A percentile compares a stretch with the other conserved stretches of the same genome.
phyloP scores from a whole-genome alignment of 2,888 invertebrate species.

The Torymus tubicola region DNA sequence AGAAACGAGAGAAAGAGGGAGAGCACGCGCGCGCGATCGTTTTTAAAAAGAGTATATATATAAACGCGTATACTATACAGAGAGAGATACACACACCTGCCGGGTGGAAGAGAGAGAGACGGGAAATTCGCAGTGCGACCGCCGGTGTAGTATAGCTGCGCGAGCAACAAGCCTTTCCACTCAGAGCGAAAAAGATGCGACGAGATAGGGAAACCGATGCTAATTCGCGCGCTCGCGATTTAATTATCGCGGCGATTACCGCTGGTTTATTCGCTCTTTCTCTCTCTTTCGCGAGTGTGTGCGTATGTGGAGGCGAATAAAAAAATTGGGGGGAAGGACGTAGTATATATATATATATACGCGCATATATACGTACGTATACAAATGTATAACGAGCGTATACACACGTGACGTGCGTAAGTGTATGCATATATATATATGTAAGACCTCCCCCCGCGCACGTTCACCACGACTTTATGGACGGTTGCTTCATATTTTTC shows the following conservation, averaged over 20 bases:
- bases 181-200: conserved; percentile 44
- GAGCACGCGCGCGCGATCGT: neutral
- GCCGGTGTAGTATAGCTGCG: neutral
- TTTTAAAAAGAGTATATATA: neutral
- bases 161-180: conserved; percentile 58
- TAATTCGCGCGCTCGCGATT: conserved; percentile 52
- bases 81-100: conserved; percentile 4
- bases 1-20: neutral
- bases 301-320: neutral
- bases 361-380: no score
- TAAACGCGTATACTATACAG: conserved; percentile 19
- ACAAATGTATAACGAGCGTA: no score
- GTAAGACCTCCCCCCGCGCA: conserved; percentile 1
- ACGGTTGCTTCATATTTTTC: conserved; percentile 42
- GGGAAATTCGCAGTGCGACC: conserved; percentile 55
- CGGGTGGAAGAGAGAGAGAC: neutral
- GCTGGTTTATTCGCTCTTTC: neutral
- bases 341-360: neutral
- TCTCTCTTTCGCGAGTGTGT: neutral
- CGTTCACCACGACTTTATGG: conserved; percentile 12
- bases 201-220: conserved; percentile 48
- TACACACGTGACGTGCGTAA: no score
- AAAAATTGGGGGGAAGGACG: neutral
- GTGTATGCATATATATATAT: neutral
- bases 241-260: conserved; percentile 43